phyloP scores from a whole-genome alignment of 2,113 vertebrate genomes.

The Nothocercus julius region DNA sequence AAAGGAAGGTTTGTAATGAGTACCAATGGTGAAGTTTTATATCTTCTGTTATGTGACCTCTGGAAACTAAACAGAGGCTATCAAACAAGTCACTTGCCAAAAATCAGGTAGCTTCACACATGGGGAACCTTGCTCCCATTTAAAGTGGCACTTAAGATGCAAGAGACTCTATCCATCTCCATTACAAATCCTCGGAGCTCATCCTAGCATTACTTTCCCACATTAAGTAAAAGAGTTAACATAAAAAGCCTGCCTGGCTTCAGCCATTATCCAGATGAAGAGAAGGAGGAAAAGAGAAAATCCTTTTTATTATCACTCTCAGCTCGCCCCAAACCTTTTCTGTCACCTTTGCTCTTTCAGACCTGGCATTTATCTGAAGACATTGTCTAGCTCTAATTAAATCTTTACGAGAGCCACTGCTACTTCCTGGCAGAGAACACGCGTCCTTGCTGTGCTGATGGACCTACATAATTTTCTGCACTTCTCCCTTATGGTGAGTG shows the following conservation, averaged over 20 bases:
- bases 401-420: slow-evolving; percentile 40
- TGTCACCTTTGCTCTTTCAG: slow-evolving; percentile 15
- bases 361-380: slow-evolving; percentile 49
- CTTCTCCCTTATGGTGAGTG: slow-evolving; percentile 47
- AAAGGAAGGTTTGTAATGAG: not conserved
- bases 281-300: slow-evolving; percentile 45
- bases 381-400: slow-evolving; percentile 46
- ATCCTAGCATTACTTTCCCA: slow-evolving; percentile 58
- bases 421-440: slow-evolving; percentile 44
- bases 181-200: slow-evolving; percentile 63
- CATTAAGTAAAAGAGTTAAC: slow-evolving; percentile 64
- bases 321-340: slow-evolving; percentile 8
- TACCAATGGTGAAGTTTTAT: not conserved
- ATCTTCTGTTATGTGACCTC: not conserved
- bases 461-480: slow-evolving; percentile 27
- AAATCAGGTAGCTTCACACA: not conserved
- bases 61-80: not conserved
- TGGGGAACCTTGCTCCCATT: slow-evolving; percentile 9
- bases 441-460: slow-evolving; percentile 30
- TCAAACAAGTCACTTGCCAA: not conserved
- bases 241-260: slow-evolving; percentile 46
- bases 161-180: slow-evolving; percentile 47
- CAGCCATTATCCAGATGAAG: slow-evolving; percentile 54
- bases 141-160: not conserved
- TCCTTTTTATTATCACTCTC: slow-evolving; percentile 17